Conservation (phyloP, 2,113 vertebrate genomes). For the Condylura cristata region DNA sequence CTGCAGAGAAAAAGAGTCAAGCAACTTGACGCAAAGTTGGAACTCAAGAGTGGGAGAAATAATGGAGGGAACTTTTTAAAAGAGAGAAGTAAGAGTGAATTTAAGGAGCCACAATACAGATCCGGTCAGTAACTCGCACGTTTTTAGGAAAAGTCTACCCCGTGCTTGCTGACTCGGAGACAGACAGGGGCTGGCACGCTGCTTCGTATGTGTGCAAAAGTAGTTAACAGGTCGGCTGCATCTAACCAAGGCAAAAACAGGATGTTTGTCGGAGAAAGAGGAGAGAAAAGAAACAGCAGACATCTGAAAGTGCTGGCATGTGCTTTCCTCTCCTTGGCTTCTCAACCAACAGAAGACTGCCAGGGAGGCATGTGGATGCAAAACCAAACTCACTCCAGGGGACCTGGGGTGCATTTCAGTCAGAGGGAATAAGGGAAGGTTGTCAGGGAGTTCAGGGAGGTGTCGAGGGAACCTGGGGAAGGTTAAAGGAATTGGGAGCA, state of each 20-base stretch:
- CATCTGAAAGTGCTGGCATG: background rate
- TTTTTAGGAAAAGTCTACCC: background rate
- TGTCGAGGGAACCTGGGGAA: background rate
- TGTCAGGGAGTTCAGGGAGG: background rate
- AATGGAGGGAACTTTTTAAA: background rate
- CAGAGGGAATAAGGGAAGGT: background rate
- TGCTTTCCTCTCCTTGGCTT: background rate
- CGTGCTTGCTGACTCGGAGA: background rate
- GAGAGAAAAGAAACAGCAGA: background rate
- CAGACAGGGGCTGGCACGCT: background rate
- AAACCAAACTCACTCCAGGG: background rate
- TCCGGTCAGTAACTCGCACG: background rate
- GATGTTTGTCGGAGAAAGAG: background rate
- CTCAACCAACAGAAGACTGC: background rate
- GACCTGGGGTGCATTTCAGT: background rate
- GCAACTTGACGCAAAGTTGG: background rate
- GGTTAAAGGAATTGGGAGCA: background rate
- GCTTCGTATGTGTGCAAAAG: background rate
- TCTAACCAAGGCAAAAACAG: background rate
- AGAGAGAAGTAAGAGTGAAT: background rate
- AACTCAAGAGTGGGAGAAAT: background rate
- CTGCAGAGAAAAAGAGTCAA: background rate
- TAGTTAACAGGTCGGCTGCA: no score
- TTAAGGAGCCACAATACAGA: background rate
- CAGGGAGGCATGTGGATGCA: background rate